Evolutionary conservation across 2,113 vertebrate species (phyloP).

Genomic region (Colius striatus): DNA sequence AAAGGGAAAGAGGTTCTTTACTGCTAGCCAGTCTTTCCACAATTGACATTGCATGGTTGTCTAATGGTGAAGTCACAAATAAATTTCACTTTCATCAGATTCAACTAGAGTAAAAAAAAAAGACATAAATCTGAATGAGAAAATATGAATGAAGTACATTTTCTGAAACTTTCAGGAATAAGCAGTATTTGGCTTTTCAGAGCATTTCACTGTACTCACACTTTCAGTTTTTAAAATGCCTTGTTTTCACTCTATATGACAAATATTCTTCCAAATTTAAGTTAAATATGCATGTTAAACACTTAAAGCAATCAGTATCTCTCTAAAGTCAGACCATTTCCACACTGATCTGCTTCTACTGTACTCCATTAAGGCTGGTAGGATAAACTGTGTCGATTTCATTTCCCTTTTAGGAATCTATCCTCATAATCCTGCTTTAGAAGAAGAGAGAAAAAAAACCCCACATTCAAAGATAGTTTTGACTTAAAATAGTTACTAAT

Average conservation of each 20-base stretch:
- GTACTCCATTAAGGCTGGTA: constrained; percentile 16
- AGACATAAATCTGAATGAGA: not conserved
- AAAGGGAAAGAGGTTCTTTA: not conserved
- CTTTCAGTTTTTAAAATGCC: not conserved
- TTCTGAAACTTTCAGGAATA: not conserved
- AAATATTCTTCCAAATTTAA: not conserved
- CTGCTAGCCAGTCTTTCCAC: not conserved
- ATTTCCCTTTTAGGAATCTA: constrained; percentile 58
- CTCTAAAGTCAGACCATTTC: not conserved
- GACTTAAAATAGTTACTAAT: constrained; percentile 15
- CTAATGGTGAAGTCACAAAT: not conserved
- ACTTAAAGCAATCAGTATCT: not conserved
- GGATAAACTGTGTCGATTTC: constrained; percentile 51
- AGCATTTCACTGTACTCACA: not conserved
- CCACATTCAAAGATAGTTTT: constrained; percentile 7
- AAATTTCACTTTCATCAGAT: not conserved
- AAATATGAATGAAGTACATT: not conserved
- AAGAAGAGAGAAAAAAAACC: not conserved
- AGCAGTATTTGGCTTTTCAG: not conserved
- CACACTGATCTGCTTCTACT: not conserved
- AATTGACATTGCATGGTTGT: not conserved
- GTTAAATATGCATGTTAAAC: not conserved
- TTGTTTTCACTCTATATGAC: not conserved
- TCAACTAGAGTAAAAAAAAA: not conserved
- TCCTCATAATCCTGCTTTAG: constrained; percentile 58